Percentiles rank a stretch among this genome's conserved stretches.
Evolutionary conservation across 2,888 invertebrate genomes (phyloP).

Genomic region (Brachycybe producta): DNA sequence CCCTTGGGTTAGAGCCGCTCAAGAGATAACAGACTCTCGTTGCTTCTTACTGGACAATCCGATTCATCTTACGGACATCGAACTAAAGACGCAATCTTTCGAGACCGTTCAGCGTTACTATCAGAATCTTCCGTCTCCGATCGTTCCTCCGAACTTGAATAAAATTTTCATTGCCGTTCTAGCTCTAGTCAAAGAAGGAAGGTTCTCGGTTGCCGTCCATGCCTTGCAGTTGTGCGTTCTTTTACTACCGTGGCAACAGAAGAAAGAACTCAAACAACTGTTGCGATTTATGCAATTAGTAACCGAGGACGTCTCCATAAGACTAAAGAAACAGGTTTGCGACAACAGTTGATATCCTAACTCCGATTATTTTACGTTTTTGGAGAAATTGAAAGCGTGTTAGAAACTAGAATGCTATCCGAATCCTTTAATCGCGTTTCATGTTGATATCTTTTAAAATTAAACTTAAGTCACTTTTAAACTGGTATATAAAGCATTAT

Average conservation of each 20-base stretch:
- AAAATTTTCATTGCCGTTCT: slow-evolving; percentile 5
- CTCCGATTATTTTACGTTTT: too few relatives aligned
- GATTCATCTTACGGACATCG: neutral
- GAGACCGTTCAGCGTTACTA: slow-evolving; percentile 4
- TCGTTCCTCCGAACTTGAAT: neutral
- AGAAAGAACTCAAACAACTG: slow-evolving; percentile 4
- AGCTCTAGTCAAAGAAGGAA: slow-evolving; percentile 4
- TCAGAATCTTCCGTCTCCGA: neutral
- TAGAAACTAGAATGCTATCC: too few relatives aligned
- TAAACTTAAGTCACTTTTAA: neutral
- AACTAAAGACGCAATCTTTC: slow-evolving; percentile 8
- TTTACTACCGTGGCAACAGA: slow-evolving; percentile 1
- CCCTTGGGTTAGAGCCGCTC: neutral
- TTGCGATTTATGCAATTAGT: slow-evolving; percentile 10
- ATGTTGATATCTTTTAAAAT: too few relatives aligned
- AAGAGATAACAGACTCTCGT: slow-evolving; percentile 7
- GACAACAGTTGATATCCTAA: neutral
- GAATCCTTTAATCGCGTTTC: too few relatives aligned
- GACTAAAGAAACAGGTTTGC: slow-evolving; percentile 2
- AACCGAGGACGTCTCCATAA: neutral
- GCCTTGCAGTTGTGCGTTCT: slow-evolving; percentile 10
- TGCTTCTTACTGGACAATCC: slow-evolving; percentile 9
- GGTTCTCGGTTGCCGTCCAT: neutral
- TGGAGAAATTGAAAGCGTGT: too few relatives aligned
- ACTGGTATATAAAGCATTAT: neutral